These are phyloP conservation scores for Ageneiosus marmoratus DNA, from an alignment of 2,113 vertebrate genomes.

Conservation along the genomic window DNA sequence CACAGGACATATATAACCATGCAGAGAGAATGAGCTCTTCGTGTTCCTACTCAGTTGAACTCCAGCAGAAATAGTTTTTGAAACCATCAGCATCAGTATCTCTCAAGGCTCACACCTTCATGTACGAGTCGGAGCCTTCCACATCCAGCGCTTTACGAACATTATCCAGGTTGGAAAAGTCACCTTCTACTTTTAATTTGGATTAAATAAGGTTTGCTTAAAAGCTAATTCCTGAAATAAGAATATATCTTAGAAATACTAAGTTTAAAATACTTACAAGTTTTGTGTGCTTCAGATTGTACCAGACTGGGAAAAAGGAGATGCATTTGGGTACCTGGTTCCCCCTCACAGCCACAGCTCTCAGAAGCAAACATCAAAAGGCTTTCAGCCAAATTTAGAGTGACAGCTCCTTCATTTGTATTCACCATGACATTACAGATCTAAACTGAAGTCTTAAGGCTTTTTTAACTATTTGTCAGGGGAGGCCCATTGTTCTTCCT, in stretches of 20 bases:
- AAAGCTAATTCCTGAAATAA: slow-evolving; percentile 27
- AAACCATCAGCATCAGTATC: not conserved
- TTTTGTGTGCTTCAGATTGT: slow-evolving; percentile 38
- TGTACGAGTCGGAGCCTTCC: not conserved
- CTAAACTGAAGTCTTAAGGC: slow-evolving; percentile 79
- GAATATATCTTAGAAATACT: not conserved
- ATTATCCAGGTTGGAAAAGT: slow-evolving; percentile 6
- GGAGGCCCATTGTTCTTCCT: slow-evolving; percentile 78
- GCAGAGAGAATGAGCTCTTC: not conserved
- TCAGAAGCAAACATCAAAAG: slow-evolving; percentile 77
- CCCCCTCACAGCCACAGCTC: slow-evolving; percentile 48
- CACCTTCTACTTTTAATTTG: slow-evolving; percentile 27
- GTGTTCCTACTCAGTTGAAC: not conserved
- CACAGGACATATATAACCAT: not conserved
- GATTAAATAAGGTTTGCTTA: slow-evolving; percentile 8
- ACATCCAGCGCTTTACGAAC: not conserved
- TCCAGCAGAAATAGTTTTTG: not conserved
- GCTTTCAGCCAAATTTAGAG: slow-evolving; percentile 75
- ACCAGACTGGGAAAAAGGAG: slow-evolving; percentile 34
- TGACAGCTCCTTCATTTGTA: slow-evolving; percentile 82
- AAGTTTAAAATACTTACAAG: not conserved
- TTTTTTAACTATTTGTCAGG: slow-evolving; percentile 83
- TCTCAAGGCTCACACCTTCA: slow-evolving; percentile 28
- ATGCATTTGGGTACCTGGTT: slow-evolving; percentile 53
- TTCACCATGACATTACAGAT: slow-evolving; percentile 76